A percentile compares a stretch with the other conserved stretches of the same genome.
These are phyloP conservation scores for Syritta pipiens DNA, from an alignment of 2,888 invertebrate genomes.

Conservation along the genomic window DNA sequence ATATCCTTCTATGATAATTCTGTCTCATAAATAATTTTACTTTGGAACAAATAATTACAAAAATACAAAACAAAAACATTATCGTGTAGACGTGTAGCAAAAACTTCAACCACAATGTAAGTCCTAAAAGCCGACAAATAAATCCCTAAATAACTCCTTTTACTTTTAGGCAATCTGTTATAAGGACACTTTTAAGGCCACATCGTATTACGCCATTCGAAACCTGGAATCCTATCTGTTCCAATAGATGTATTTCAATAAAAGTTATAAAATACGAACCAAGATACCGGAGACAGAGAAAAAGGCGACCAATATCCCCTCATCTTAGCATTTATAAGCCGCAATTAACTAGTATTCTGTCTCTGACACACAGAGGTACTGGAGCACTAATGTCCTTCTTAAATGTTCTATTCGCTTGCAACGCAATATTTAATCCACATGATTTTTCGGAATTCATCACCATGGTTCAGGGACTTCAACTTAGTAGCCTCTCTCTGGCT, in stretches of 20 bases:
- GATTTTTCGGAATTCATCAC: constrained; percentile 16
- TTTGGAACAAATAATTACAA: no score
- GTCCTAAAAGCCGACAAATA: no score
- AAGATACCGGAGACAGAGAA: background rate
- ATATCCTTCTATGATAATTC: no score
- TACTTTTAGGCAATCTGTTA: no score
- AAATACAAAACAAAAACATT: no score
- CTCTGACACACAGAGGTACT: constrained; percentile 39
- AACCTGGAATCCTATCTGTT: constrained; percentile 12
- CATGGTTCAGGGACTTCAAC: constrained; percentile 30
- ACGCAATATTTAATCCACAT: constrained; percentile 12
- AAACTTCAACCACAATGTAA: no score
- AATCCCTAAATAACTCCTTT: no score
- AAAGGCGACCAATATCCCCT: constrained; percentile 22
- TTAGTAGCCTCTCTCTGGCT: background rate
- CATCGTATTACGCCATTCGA: no score
- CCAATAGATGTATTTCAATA: no score
- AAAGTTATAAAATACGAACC: constrained; percentile 3
- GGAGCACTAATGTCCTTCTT: constrained; percentile 12
- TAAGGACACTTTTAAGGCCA: no score
- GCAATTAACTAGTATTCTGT: constrained; percentile 42
- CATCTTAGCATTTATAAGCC: constrained; percentile 20
- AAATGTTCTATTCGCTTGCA: constrained; percentile 3
- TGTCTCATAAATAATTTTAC: no score
- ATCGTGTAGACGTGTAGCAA: no score